These are phyloP conservation scores for Saxicola maurus DNA, from an alignment of 2,797 vertebrate genomes.

Conservation along the genomic window DNA sequence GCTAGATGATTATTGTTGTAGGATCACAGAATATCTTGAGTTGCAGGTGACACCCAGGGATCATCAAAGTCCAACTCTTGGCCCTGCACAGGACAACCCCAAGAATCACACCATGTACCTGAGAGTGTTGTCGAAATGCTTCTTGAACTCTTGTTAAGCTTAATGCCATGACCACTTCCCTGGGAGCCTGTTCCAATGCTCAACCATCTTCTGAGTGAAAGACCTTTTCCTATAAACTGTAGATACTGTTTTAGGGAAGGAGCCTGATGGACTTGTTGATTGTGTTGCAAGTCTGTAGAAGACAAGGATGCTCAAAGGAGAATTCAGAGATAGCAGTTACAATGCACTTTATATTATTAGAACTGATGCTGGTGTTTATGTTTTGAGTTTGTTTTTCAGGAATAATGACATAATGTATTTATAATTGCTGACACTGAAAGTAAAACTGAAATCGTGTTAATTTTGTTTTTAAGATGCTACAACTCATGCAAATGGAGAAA, in stretches of 20 bases:
- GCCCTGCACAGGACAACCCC: not conserved
- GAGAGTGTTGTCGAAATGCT: not conserved
- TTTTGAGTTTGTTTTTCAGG: not conserved
- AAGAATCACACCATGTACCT: not conserved
- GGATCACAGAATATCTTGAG: not conserved
- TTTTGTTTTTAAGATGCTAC: conserved; percentile 77
- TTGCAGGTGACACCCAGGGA: not conserved
- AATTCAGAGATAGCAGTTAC: not conserved
- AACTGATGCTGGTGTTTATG: not conserved
- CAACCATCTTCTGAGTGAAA: not conserved
- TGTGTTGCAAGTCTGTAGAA: not conserved
- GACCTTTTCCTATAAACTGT: not conserved
- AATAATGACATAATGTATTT: not conserved
- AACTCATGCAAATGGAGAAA: conserved; percentile 82
- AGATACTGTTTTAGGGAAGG: not conserved
- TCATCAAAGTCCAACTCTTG: not conserved
- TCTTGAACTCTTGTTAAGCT: not conserved
- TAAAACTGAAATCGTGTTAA: conserved; percentile 38
- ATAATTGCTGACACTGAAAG: not conserved
- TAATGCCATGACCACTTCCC: not conserved
- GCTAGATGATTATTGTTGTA: not conserved
- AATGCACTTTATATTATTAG: not conserved
- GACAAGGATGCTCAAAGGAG: not conserved
- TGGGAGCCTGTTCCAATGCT: not conserved
- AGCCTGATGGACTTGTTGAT: not conserved